These are phyloP conservation scores for Leptinotarsa lineolata DNA, from an alignment of 1,140 invertebrate species.

Conservation along the genomic window DNA sequence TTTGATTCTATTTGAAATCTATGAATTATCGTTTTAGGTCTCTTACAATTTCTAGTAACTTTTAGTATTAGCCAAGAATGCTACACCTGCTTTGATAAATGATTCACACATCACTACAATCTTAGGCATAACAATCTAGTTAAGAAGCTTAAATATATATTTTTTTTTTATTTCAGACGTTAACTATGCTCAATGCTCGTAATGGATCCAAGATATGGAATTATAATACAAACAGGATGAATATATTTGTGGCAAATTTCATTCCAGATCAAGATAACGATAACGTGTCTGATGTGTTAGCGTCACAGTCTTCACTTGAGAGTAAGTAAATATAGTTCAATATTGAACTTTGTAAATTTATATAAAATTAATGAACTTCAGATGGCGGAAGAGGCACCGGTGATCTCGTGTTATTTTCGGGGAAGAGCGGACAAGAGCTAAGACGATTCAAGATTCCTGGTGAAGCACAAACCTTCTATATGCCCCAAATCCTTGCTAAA, in stretches of 20 bases:
- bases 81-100: too few relatives aligned
- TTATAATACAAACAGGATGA: slow-evolving; percentile 59
- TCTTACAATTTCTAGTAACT: too few relatives aligned
- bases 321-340: slow-evolving; percentile 26
- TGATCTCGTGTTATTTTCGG: slow-evolving; percentile 72
- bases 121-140: neutral
- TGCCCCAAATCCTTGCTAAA: slow-evolving; percentile 66
- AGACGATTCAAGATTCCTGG: slow-evolving; percentile 68
- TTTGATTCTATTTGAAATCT: too few relatives aligned
- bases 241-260: slow-evolving; percentile 72
- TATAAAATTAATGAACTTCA: too few relatives aligned
- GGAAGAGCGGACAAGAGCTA: slow-evolving; percentile 69
- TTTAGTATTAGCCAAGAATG: too few relatives aligned
- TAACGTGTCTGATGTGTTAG: slow-evolving; percentile 71
- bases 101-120: too few relatives aligned
- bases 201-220: slow-evolving; percentile 73
- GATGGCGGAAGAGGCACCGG: slow-evolving; percentile 53
- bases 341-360: too few relatives aligned
- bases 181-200: slow-evolving; percentile 70
- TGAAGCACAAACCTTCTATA: slow-evolving; percentile 71
- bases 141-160: neutral
- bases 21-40: too few relatives aligned
- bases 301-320: slow-evolving; percentile 66
- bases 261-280: slow-evolving; percentile 76
- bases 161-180: slow-evolving; percentile 59